Evolutionary conservation across 2,888 invertebrate species (phyloP).

Genomic region (Callyntrura sp.): DNA sequence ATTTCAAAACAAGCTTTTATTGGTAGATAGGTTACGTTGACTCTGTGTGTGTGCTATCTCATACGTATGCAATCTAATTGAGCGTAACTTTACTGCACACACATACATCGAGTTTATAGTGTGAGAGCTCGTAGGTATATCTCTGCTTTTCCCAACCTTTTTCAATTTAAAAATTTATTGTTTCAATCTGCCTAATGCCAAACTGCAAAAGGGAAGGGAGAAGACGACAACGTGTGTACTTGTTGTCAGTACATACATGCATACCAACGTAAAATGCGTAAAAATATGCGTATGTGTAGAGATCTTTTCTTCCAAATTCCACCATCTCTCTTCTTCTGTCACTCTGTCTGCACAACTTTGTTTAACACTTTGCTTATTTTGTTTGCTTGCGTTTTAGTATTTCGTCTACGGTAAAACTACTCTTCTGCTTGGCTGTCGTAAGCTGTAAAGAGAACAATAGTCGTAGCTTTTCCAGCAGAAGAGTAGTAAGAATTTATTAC

Average conservation of each 20-base stretch:
- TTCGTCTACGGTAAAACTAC: background rate
- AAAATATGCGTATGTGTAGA: background rate
- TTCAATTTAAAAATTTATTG: too few relatives aligned
- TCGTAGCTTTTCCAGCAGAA: too few relatives aligned
- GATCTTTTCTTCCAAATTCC: background rate
- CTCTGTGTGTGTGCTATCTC: background rate
- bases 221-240: background rate
- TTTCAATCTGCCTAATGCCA: too few relatives aligned
- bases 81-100: conserved; percentile 57
- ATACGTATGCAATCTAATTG: conserved; percentile 54
- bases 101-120: too few relatives aligned
- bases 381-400: too few relatives aligned
- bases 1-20: background rate
- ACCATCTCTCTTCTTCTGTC: conserved; percentile 21
- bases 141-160: too few relatives aligned
- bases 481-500: conserved; percentile 31
- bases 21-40: background rate
- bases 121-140: too few relatives aligned
- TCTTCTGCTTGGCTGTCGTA: background rate
- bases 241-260: background rate
- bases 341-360: conserved; percentile 13
- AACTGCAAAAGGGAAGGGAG: too few relatives aligned
- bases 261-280: background rate
- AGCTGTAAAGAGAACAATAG: background rate
- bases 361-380: background rate